Base-by-base conservation (phyloP, 37 sponge, comb jelly and placozoan species). In the Spongilla lacustris region DNA sequence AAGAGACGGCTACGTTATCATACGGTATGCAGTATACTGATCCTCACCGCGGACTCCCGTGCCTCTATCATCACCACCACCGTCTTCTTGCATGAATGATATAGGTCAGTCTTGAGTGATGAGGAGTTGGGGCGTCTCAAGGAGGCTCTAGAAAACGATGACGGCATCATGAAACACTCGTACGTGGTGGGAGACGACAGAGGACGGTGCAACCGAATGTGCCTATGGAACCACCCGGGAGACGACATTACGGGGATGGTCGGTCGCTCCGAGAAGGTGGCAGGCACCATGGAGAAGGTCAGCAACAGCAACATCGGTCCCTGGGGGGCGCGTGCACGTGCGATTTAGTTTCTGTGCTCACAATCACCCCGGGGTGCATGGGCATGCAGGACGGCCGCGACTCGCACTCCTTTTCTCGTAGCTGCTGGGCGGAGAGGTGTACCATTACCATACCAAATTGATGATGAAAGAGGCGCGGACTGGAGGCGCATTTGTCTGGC, bases 391-490 rank as follows among this genome's bases (percentile, higher is more conserved):
- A n/a, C n/a, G n/a, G n/a, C n/a, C n/a, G n/a, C n/a, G n/a, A n/a
- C n/a, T n/a, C n/a, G n/a, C n/a, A n/a, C n/a, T n/a, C n/a, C n/a
- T n/a, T n/a, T n/a, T n/a, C n/a, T n/a, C n/a, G n/a, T 58, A 91
- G 91, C 79, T 96, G 75, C 84, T 96, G 46, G 93, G 92, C 46
- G 98, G 95, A 69, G 98, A 97, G 75, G 95, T 95, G 12, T 97
- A 97, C 80, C 98, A 97, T 69, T 97, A 97, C 83, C 98, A 97
- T 78, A 93, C 95, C 68, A 97, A 97, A 80, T 90, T 97, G 58
- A 94, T 97, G 87, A 95, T 97, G 93, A 97, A 97, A 83, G 98
- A 97, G 84, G 87, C 98, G 31, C 88, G 82, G 66, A 93, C 93
- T 67, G 98, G 98, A 49, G 98, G 98, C 12, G 84, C 91, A 22